Conservation (phyloP, 2,113 vertebrate species). For the Microtus ochrogaster region DNA sequence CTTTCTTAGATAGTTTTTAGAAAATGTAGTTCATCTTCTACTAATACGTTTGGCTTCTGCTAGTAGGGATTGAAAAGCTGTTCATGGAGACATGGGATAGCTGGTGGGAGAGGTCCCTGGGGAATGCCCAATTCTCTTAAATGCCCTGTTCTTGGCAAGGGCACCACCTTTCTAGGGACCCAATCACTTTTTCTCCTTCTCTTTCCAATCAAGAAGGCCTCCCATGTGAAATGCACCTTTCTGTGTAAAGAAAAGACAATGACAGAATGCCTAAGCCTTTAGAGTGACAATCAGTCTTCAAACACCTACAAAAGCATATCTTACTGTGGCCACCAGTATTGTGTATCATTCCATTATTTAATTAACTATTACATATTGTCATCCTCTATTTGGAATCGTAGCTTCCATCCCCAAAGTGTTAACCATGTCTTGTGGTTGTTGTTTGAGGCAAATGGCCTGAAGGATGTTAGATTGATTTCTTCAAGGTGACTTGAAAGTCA, state of each 20-base stretch:
- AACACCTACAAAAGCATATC: neutral
- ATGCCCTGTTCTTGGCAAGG: neutral
- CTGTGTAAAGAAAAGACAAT: neutral
- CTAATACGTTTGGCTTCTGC: slow-evolving; percentile 84
- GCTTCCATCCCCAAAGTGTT: neutral
- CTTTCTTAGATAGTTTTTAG: slow-evolving; percentile 85
- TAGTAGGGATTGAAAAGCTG: slow-evolving; percentile 77
- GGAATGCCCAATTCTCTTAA: neutral
- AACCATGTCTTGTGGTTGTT: neutral
- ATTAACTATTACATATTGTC: slow-evolving; percentile 20
- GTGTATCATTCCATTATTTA: neutral
- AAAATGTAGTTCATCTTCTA: slow-evolving; percentile 81
- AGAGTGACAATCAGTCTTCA: neutral
- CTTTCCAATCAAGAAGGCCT: neutral
- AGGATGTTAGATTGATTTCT: slow-evolving; percentile 40
- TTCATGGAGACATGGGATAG: slow-evolving; percentile 65
- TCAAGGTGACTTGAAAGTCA: slow-evolving; percentile 34
- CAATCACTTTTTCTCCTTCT: neutral
- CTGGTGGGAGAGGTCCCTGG: neutral
- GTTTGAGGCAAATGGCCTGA: slow-evolving; percentile 6
- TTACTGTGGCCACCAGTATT: neutral
- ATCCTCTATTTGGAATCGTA: neutral
- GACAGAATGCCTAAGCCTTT: neutral
- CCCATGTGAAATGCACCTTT: slow-evolving; percentile 9
- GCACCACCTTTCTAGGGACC: neutral